Evolutionary conservation across 1,140 invertebrate species (phyloP), one percentile per base, ranked within the genome.

Genomic region (Diploscapter pachys): DNA sequence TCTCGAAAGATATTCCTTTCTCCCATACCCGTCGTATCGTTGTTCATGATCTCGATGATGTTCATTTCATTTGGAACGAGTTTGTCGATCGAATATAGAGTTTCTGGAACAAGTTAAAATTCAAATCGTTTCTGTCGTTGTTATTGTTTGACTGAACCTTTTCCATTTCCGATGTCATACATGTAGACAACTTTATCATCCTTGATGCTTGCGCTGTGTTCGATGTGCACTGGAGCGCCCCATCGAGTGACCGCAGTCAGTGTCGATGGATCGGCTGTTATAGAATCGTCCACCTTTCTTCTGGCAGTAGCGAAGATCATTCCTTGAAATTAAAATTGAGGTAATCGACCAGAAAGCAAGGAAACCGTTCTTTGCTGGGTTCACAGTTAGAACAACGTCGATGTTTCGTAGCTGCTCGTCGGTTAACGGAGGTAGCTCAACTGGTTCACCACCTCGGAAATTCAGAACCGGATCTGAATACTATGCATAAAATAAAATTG

Each of bases 381-480:
- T 78, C 31, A 83, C 48, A 51, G 82, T 80, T 48, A 83, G 55
- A 53, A 81, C 75, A 5, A 83, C 72, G 65, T 83, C 71, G 4
- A 83, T 71, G 50, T 81, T 64, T 52, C 80, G 54, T 75, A 82
- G 76, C 48, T 79, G 55, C n/a, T 84, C 78, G 31, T 76, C 71
- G 6, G 64, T 73, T 51, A 84, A 51, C 61, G 82, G 82, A 5
- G 73, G 51, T 48, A 83, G 55, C 59, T 84, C 78, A 56, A 83
- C 73, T 8, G 80, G 48, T 6, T 71, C 59, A 13, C 68, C 74
- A 11, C 82, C 82, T 63, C 78, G 13, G 66, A 83, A 83, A 62
- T 57, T 57, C 3, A 82, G 82, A 13, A 83, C 76, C 63, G 79
- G 84, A 72, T 83, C 81, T 81, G 50, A 71, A 82, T 54, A 50